Percentiles rank a stretch among this genome's conserved stretches.
These are phyloP conservation scores for Alosa sapidissima DNA, from an alignment of 2,797 vertebrate species.

Conservation along the genomic window DNA sequence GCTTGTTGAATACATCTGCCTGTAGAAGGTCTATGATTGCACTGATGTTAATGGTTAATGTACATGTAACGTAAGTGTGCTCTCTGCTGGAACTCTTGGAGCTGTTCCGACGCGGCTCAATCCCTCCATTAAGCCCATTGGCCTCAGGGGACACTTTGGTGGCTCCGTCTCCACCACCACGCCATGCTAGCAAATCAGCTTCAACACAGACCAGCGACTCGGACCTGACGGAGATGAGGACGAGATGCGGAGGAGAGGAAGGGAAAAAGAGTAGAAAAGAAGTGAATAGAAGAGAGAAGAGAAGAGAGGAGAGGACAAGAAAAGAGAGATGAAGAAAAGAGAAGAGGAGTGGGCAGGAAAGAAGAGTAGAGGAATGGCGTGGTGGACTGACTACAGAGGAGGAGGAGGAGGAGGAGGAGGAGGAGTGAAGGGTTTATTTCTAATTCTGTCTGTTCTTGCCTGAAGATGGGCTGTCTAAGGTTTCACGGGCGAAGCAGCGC, in stretches of 20 bases:
- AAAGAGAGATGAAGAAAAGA: not conserved
- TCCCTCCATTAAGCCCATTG: not conserved
- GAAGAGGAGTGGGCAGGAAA: not conserved
- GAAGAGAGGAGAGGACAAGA: conserved; percentile 3
- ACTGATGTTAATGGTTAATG: not conserved
- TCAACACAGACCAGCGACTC: conserved; percentile 36
- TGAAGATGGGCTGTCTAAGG: conserved; percentile 68
- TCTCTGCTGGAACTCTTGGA: not conserved
- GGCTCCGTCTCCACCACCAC: conserved; percentile 35
- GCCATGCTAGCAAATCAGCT: conserved; percentile 47
- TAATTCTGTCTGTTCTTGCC: conserved; percentile 62
- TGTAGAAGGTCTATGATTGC: not conserved
- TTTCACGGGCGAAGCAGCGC: conserved; percentile 75
- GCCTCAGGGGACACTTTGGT: conserved; percentile 29
- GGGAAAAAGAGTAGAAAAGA: conserved; percentile 52
- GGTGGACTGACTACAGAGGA: conserved; percentile 32
- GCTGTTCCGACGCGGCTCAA: not conserved
- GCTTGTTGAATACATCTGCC: not conserved
- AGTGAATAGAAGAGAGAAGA: not conserved
- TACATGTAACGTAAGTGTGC: not conserved
- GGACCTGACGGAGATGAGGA: conserved; percentile 41
- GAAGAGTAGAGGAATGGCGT: not conserved
- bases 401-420: conserved; percentile 43
- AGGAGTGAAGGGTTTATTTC: conserved; percentile 60
- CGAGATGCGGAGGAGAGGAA: conserved; percentile 37